These are phyloP conservation scores for Nannospalax galili DNA, from an alignment of 2,113 vertebrate species.

Conservation along the genomic window DNA sequence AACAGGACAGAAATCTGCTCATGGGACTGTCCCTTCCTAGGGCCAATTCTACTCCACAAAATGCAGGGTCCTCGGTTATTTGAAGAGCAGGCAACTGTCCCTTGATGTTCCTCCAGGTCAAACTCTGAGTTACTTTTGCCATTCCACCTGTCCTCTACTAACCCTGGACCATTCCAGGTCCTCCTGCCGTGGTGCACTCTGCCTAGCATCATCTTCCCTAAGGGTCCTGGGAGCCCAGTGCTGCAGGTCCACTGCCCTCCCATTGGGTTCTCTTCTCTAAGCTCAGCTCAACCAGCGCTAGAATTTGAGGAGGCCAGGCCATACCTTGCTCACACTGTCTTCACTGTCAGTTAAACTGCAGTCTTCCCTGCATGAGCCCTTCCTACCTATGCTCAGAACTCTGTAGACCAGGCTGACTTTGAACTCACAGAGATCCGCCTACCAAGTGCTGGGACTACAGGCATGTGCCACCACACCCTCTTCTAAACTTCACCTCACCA, in stretches of 20 bases:
- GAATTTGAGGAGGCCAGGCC: accelerated
- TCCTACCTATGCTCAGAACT: neutral
- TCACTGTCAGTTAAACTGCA: neutral
- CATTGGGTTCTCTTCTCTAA: accelerated
- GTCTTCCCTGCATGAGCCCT: neutral
- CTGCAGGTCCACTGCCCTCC: neutral
- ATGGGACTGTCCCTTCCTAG: neutral
- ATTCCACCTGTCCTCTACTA: neutral
- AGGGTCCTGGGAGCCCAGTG: neutral
- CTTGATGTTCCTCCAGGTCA: neutral
- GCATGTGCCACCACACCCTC: too few species aligned
- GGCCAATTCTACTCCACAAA: neutral
- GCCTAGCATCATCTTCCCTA: neutral
- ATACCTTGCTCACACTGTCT: accelerated
- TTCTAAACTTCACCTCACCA: neutral
- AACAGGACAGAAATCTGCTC: neutral
- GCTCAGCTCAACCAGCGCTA: accelerated
- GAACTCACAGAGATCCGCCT: too few species aligned
- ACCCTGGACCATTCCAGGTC: neutral
- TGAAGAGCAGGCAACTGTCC: neutral
- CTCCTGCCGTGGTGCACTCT: neutral
- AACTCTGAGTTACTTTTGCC: neutral
- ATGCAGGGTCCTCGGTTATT: neutral
- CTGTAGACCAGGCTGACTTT: too few species aligned
- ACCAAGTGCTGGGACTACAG: too few species aligned